A percentile compares a stretch with the other conserved stretches of the same genome.
These are phyloP conservation scores for Turritopsis rubra DNA, from an alignment of 30 jellyfish, hydroid and myxozoan species.

Conservation along the genomic window DNA sequence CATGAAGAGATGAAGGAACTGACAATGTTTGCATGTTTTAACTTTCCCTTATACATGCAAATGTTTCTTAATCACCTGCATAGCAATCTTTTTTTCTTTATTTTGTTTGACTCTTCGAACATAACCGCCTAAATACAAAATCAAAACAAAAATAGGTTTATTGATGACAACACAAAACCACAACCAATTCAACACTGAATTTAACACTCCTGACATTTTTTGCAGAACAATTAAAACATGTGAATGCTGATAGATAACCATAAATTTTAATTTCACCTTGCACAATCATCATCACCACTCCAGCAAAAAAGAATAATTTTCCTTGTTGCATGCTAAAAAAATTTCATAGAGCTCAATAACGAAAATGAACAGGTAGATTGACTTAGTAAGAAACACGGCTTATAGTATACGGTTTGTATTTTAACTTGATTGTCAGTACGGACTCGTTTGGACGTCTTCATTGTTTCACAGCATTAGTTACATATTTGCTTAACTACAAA, in stretches of 20 bases:
- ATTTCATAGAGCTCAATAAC: too few relatives aligned
- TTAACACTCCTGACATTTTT: too few relatives aligned
- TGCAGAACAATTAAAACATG: too few relatives aligned
- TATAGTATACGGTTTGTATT: too few relatives aligned
- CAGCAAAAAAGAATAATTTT: slow-evolving; percentile 65
- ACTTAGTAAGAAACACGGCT: too few relatives aligned
- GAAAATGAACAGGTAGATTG: neutral
- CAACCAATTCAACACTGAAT: neutral
- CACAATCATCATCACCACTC: slow-evolving; percentile 52
- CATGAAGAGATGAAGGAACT: neutral
- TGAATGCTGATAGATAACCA: too few relatives aligned
- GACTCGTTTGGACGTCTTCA: too few relatives aligned
- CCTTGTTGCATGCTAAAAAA: slow-evolving; percentile 84
- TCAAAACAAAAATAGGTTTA: neutral
- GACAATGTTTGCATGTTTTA: too few relatives aligned
- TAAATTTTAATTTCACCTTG: too few relatives aligned
- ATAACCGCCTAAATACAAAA: slow-evolving; percentile 52
- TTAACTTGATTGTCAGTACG: too few relatives aligned
- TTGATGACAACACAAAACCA: neutral
- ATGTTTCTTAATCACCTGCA: slow-evolving; percentile 7
- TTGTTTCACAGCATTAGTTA: too few relatives aligned
- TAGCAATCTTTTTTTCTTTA: slow-evolving; percentile 43
- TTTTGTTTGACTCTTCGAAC: slow-evolving; percentile 68
- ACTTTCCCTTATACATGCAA: neutral
- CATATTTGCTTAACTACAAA: too few relatives aligned